phyloP scores from a whole-genome alignment of 2,888 invertebrate genomes.

The Neoscelio sp. region DNA sequence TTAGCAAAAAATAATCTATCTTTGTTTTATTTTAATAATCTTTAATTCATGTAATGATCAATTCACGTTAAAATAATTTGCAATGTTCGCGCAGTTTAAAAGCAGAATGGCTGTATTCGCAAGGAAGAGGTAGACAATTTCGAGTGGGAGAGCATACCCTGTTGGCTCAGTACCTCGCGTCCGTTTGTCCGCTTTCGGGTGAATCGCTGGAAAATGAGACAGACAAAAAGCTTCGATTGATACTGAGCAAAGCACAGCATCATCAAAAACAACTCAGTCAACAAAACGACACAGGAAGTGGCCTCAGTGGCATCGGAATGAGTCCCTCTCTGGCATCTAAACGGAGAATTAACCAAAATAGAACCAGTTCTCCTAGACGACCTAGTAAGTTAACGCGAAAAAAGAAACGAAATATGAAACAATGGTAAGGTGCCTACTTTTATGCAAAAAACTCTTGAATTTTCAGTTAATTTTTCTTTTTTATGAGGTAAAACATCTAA shows the following conservation, averaged over 20 bases:
- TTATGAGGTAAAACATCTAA: too few relatives aligned
- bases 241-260: conserved; percentile 95
- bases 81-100: conserved; percentile 89
- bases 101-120: conserved; percentile 98
- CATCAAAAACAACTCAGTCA: conserved; percentile 93
- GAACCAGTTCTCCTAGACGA: conserved; percentile 83
- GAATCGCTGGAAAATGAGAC: conserved; percentile 93
- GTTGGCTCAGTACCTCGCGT: conserved; percentile 92
- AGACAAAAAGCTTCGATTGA: conserved; percentile 92
- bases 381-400: conserved; percentile 80
- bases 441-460: too few relatives aligned
- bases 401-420: too few relatives aligned
- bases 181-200: conserved; percentile 93
- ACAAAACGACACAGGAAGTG: conserved; percentile 83
- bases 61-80: neutral
- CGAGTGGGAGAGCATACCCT: conserved; percentile 93
- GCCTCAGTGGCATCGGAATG: conserved; percentile 78
- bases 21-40: too few relatives aligned
- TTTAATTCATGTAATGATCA: conserved; percentile 43
- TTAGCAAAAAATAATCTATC: too few relatives aligned
- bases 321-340: conserved; percentile 83
- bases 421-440: too few relatives aligned
- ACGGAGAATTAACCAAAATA: conserved; percentile 83
- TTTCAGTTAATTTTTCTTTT: too few relatives aligned
- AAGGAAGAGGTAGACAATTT: conserved; percentile 95